Base-by-base conservation (phyloP, 2,113 vertebrate species). In the Aix galericulata region DNA sequence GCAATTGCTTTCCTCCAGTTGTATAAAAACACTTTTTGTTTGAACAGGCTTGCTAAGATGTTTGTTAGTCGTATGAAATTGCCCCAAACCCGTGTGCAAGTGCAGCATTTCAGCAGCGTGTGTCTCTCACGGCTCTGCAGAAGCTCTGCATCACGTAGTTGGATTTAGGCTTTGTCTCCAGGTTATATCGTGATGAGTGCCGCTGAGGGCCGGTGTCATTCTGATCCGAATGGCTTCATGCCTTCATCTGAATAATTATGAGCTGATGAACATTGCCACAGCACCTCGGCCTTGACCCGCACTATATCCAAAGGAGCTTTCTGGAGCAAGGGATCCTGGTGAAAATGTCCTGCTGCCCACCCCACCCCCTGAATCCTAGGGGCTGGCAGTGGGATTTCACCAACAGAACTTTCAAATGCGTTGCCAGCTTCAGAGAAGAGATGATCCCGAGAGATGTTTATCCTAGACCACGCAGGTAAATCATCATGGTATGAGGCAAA, bases 341-440 rank as follows among this genome's bases (percentile, higher is more conserved):
- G 93, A 68, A 76, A 88, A 42, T 69, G 46, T 44, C 66, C 60
- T 89, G 90, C 78, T 93, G 82, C 78, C 88, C 56, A 13, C 17
- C 5, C 44, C 8, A n/a, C 52, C 32, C 18, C 0, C n/a, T 14
- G 79, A 63, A 8, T 27, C 63, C 62, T 10, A 7, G 82, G 91
- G 89, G 71, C 80, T 85, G 88, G 89, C 75, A 58, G 50, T 78
- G 72, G 63, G 76, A 48, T 76, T 90, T 91, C 89, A 89, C 68
- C 93, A 71, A 67, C 93, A 91, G 64, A 81, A 82, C 86, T 95
- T 85, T 89, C 50, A 86, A 82, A 52, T 69, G 60, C 60, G 25
- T 71, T 85, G 82, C 79, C 93, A 95, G 67, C 94, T 93, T 82
- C 88, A 66, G 67, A 82, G 90, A 89, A 92, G 89, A 95, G 72